Base-by-base conservation (phyloP, 1,140 invertebrate species). In the Chironomus striatipennis region DNA sequence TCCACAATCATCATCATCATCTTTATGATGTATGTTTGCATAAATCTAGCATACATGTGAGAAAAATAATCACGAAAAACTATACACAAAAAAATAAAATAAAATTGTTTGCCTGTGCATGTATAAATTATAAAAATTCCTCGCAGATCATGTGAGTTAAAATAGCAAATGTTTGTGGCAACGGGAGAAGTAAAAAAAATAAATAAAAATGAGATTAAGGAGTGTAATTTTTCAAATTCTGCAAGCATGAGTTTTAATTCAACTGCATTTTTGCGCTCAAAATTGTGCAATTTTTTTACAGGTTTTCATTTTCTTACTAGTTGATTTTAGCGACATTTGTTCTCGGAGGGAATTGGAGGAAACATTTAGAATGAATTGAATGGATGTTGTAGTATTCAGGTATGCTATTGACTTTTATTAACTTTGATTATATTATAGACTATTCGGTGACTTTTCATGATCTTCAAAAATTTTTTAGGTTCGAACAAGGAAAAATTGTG, bases 221-320 rank as follows among this genome's bases (percentile, higher is more conserved):
- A 57, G 47, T 57, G 47, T 57, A 57, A 57, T 57, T 57, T 57
- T 57, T 57, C 47, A 57, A 57, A 57, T 57, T 57, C 47, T 57
- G 47, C 47, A 57, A 57, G 12, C 47, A n/a, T 57, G 47, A 57
- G 47, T n/a, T 57, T 57, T 57, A 57, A 57, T 57, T 57, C 8
- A 57, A 57, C 47, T n/a, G 47, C 47, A 57, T 57, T 57, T 57
- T 57, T 57, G 47, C 47, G 1, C 12, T 57, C 47, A n/a, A 34
- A 34, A 12, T 57, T 57, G 12, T 57, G 47, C 47, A 57, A 57
- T 10, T n/a, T 57, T n/a, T 57, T 12, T 34, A 34, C 47, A 57
- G 12, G 47, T 12, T 12, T 57, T 34, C 24, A 34, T 57, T 57
- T n/a, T n/a, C n/a, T n/a, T n/a, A n/a, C n/a, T n/a, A n/a, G n/a